Base-by-base conservation (phyloP, 2,797 vertebrate species). In the Leuciscus waleckii region DNA sequence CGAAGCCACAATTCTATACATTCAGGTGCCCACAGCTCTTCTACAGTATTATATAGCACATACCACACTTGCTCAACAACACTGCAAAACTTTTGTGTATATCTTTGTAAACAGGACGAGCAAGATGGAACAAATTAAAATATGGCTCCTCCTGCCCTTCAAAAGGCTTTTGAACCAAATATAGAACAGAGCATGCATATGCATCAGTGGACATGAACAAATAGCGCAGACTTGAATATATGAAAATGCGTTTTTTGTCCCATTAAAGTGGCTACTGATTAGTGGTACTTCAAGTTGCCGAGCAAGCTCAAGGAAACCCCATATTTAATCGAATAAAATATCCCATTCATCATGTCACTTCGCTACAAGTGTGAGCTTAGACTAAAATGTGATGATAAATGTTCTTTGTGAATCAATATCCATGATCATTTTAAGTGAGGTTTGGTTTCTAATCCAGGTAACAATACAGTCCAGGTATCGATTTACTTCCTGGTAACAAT, bases 161-260 rank as follows among this genome's bases (percentile, higher is more conserved):
- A 76, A 77, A 87, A 82, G 73, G 73, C 26, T 69, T 89, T 86
- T 86, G 87, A 88, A 88, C 80, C 74, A 81, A 85, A 88, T 84
- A 77, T 78, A 87, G 83, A 70, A 14, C 79, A 65, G 41, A 61
- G 19, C 41, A 56, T 65, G 67, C 35, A 85, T 78, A 75, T 69
- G 65, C 76, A 86, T 82, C 7, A 51, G 29, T 77, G 83, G 65
- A 77, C 84, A 75, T 69, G 67, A 89, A 87, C 54, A 80, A 81
- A 46, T 56, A 81, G 19, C 8, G 41, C 46, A 49, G 70, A 83
- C 80, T 39, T 75, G 17, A 80, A 84, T 71, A 70, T 56, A 83
- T 74, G 29, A 76, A 81, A 82, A 41, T 67, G 61, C 16, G 4
- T 19, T 68, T 46, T 85, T 49, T 70, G 54, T 43, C 46, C 35